Conservation (phyloP, 23 tunicate genomes). For the Trididemnum clinides region DNA sequence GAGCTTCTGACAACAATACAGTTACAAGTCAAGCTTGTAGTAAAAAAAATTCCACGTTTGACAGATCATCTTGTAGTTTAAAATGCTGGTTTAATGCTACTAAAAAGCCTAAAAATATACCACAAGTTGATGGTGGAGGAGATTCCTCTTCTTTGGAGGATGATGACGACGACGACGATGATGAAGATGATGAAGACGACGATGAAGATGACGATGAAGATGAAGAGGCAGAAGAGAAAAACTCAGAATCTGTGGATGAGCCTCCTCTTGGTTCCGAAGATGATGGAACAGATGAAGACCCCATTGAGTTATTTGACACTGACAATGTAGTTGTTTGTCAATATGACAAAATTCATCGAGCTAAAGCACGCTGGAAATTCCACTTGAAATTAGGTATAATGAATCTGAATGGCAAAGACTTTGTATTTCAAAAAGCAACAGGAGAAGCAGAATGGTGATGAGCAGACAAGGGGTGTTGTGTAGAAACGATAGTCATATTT, state of each 20-base stretch:
- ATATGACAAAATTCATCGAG: conserved; percentile 98
- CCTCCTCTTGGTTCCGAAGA: conserved; percentile 75
- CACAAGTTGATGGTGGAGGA: conserved; percentile 64
- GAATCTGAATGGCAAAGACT: conserved; percentile 94
- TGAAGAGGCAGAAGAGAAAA: conserved; percentile 38
- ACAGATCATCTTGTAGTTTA: no score
- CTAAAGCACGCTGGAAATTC: conserved; percentile 92
- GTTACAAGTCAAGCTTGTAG: background rate
- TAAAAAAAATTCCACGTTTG: background rate
- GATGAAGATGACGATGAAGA: conserved; percentile 79
- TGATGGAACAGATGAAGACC: conserved; percentile 83
- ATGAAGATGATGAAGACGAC: conserved; percentile 96
- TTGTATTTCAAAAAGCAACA: conserved; percentile 96
- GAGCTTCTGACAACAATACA: conserved; percentile 30
- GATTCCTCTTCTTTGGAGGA: conserved; percentile 64
- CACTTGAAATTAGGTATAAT: conserved; percentile 93
- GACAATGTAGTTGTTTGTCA: conserved; percentile 99
- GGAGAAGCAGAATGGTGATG: conserved; percentile 98
- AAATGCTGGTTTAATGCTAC: background rate
- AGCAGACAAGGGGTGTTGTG: background rate
- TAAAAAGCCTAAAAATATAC: conserved; percentile 10
- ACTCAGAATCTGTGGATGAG: conserved; percentile 43
- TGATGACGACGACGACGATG: conserved; percentile 78
- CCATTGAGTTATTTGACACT: conserved; percentile 79
- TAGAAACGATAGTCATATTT: no score